Evolutionary conservation across 2,888 invertebrate genomes (phyloP).

Genomic region (Glyphotaelius pellucidus): DNA sequence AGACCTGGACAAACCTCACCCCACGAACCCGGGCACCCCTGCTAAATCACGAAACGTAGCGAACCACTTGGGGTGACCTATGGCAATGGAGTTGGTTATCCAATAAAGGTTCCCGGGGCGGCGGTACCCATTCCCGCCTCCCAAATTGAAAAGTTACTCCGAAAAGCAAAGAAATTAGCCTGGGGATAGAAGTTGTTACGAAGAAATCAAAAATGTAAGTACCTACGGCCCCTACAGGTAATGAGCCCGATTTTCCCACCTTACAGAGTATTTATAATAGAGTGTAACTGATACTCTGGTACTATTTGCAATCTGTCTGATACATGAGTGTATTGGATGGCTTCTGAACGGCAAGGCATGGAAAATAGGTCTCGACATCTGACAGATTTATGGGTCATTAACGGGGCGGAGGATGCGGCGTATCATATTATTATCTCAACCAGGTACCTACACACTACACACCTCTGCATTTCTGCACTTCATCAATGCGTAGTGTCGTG

Average conservation of each 20-base stretch:
- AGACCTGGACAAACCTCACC: too few species aligned
- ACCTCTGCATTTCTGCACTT: neutral
- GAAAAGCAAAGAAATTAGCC: too few species aligned
- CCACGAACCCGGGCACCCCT: too few species aligned
- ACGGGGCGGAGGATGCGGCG: constrained; percentile 27
- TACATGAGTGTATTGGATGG: neutral
- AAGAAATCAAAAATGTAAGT: too few species aligned
- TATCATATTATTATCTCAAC: neutral
- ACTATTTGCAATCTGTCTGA: neutral
- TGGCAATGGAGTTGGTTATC: too few species aligned
- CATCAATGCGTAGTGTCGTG: neutral
- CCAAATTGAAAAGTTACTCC: too few species aligned
- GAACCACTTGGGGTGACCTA: too few species aligned
- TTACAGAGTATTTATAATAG: neutral
- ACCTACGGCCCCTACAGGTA: neutral
- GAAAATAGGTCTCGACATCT: neutral
- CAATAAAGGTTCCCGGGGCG: too few species aligned
- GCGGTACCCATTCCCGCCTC: too few species aligned
- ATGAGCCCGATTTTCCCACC: neutral
- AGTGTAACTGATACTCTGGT: neutral
- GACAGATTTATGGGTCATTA: constrained; percentile 29
- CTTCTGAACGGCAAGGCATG: neutral
- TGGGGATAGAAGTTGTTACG: too few species aligned
- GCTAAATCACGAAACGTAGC: too few species aligned
- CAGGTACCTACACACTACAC: neutral